Evolutionary conservation across 1,140 invertebrate genomes (phyloP), one percentile per base, ranked within the genome.

Genomic region (Lasioglossum albipes): DNA sequence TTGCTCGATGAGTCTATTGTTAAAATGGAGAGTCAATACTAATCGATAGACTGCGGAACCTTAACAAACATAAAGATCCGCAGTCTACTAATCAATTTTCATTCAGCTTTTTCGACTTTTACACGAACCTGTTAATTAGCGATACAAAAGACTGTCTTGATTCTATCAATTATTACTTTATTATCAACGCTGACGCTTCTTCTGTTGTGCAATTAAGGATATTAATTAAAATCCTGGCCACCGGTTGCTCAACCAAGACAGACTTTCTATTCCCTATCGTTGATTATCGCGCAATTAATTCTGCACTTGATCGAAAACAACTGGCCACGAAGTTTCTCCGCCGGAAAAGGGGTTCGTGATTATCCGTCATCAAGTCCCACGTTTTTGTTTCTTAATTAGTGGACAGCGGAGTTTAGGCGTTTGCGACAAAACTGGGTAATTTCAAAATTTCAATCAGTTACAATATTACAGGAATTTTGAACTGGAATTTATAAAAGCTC

Each of bases 231-330:
- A 57, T 49, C 13, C 18, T 57, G 18, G 7, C 61, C 42, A 20
- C 36, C 69, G 59, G 13, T 88, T 80, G 75, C 83, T 62, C 64
- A 80, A 82, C 59, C 75, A 36, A 65, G 79, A 49, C 70, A 66
- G 78, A 81, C 78, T 87, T 90, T 89, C 89, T 85, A 89, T 87
- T 88, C 81, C 64, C 31, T 68, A 59, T 82, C 68, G 84, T 79
- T 82, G 84, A 85, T 85, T 76, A 82, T 78, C 75, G 12, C 65
- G 73, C 72, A 76, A 85, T 87, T 87, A 84, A 89, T 75, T 71
- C 27, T 57, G 10, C 59, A 61, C 12, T 71, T 49, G 61, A 65
- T 73, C 45, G 69, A 79, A 79, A 73, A 7, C 20, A 54, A 18
- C 27, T 10, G 18, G n/a, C 9, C 49, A 16, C 12, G 7, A 54